Base-by-base conservation (phyloP, 2,797 vertebrate genomes). In the Cephalopachus bancanus region DNA sequence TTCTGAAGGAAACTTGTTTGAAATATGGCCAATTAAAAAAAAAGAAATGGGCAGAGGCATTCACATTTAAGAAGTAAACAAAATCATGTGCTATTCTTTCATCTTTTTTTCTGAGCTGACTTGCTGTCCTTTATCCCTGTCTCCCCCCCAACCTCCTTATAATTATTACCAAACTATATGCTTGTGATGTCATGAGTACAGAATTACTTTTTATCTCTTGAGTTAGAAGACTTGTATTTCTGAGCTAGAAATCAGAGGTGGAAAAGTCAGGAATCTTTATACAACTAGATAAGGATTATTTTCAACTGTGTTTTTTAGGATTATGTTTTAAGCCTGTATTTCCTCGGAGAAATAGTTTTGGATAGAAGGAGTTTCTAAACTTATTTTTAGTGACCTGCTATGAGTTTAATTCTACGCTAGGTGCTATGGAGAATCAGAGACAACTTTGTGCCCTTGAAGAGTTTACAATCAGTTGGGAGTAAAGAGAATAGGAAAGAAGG, bases 181-280 rank as follows among this genome's bases (percentile, higher is more conserved):
- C 91, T 94, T 97, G 53, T 97, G 95, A 96, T 92, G 96, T 97
- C 96, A 94, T 9, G 67, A 93, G 62, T 64, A 89, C 87, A 90
- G 91, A 28, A 79, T 94, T 93, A 83, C 83, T 84, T 69, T 80
- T 87, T 85, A 75, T 64, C 79, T 97, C 72, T n/a, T 93, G 65
- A 85, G 74, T 85, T 67, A 95, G 80, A n/a, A 92, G 76, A 60
- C 22, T 84, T 60, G 62, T 81, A 69, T 92, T 93, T 96, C 64
- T 95, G 85, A 94, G 83, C 67, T 91, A 57, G 86, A 96, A 93
- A 85, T 96, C 24, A 90, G 95, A 93, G 72, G 28, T 81, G n/a
- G 95, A 94, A 91, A 91, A 94, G 64, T 59, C 71, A 89, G 67
- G 49, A 57, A 65, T 94, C 67, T 71, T 89, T 90, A 33, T 83